Conservation (phyloP, 2,113 vertebrate species). For the Coturnix japonica region DNA sequence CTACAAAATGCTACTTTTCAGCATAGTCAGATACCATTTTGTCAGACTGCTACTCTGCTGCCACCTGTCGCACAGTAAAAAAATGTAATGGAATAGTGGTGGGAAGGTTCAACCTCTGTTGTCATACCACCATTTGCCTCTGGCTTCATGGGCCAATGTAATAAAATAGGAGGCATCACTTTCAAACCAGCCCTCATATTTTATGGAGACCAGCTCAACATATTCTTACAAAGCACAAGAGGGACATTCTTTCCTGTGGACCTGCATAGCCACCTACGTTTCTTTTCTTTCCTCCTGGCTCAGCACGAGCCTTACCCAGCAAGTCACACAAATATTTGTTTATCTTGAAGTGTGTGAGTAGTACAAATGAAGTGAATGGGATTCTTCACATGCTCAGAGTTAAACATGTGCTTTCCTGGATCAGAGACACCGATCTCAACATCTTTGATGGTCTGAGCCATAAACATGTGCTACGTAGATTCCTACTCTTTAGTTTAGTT, state of each 20-base stretch:
- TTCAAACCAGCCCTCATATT: not conserved
- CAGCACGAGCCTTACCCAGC: not conserved
- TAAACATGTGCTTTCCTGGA: slow-evolving; percentile 25
- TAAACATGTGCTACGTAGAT: not conserved
- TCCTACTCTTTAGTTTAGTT: not conserved
- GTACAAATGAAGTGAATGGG: slow-evolving; percentile 42
- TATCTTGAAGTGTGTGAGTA: not conserved
- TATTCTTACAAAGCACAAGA: not conserved
- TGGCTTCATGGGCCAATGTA: no score
- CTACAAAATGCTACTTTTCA: no score
- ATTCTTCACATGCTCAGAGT: not conserved
- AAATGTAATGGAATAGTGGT: no score
- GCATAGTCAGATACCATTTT: no score
- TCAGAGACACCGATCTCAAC: slow-evolving; percentile 2
- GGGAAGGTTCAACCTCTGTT: no score
- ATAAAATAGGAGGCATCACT: no score
- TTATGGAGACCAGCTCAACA: not conserved
- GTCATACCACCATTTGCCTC: no score
- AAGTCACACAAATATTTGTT: slow-evolving; percentile 11
- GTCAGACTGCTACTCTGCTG: no score
- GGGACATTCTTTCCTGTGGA: not conserved
- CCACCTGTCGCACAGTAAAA: no score
- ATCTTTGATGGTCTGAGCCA: not conserved
- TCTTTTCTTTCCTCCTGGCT: not conserved
- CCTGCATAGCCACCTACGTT: not conserved